Evolutionary conservation across 1,140 invertebrate genomes (phyloP), one percentile per base, ranked within the genome.

Genomic region (Triops longicaudatus): DNA sequence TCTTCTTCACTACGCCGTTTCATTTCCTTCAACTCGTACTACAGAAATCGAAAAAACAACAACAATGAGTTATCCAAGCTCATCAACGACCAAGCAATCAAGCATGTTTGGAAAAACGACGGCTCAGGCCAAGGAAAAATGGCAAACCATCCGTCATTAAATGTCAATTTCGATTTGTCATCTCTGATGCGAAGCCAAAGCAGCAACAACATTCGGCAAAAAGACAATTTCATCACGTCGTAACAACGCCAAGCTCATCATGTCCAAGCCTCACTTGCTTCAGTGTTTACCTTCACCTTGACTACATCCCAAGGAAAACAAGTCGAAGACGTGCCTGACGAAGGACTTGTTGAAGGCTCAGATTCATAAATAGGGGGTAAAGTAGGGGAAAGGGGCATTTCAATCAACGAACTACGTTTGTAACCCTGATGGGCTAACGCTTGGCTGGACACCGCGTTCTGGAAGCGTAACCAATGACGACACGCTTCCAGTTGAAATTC

Each of bases 21-120:
- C 85, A 95, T 89, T 87, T 99, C 97, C 86, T 96, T 96, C 85
- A 99, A 88, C 88, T 99, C 97, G 89, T 96, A 99, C 96, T 99
- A 83, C 77, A 85, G 78, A 72, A 44, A 74, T 72, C n/a, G n/a
- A 27, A 75, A 28, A 44, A n/a, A 41, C 10, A 75, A 37, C 26
- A 37, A 37, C 26, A 74, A 74, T 74, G n/a, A 74, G 28, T 31
- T 73, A 31, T 17, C n/a, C 12, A 17, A 75, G 5, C 14, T 12
- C 50, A n/a, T 63, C 50, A 63, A 63, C 50, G 50, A 6, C 7
- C 22, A 63, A n/a, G 50, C 50, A 9, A 63, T 63, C 50, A 63
- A 63, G 50, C 50, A 37, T 37, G 31, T 63, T n/a, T 63, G 14
- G 22, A 63, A 63, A 63, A 63, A 63, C 17, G 50, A 63, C 50